phyloP scores from a whole-genome alignment of 1,140 invertebrate species.

The Cyphomyrmex costatus region DNA sequence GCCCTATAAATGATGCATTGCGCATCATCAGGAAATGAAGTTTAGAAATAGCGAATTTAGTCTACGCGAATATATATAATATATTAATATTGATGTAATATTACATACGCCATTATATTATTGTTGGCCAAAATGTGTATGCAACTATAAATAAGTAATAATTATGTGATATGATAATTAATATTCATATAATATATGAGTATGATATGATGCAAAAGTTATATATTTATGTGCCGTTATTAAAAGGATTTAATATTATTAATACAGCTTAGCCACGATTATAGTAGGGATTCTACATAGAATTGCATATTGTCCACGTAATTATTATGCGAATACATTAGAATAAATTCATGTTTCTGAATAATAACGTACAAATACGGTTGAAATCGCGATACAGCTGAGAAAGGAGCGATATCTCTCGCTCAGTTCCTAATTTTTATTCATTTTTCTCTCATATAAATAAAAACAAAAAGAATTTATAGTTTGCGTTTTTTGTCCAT shows the following conservation, averaged over 20 bases:
- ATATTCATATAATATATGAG: conserved; percentile 12
- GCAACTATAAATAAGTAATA: conserved; percentile 19
- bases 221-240: not conserved
- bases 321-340: conserved; percentile 31
- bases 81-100: conserved; percentile 11
- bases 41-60: conserved; percentile 24
- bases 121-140: not conserved
- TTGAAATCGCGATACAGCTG: not conserved
- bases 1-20: not conserved
- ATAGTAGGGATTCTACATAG: not conserved
- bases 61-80: not conserved
- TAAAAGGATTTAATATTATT: conserved; percentile 43
- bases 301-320: not conserved
- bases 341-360: not conserved
- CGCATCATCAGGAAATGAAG: conserved; percentile 1
- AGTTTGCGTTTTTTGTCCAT: not conserved
- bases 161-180: conserved; percentile 30
- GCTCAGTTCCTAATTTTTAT: not conserved
- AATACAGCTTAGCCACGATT: conserved; percentile 1
- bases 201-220: conserved; percentile 25
- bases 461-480: not conserved
- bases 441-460: not conserved
- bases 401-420: not conserved
- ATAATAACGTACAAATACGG: conserved; percentile 17
- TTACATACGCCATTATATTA: not conserved